phyloP scores from a whole-genome alignment of 2,888 invertebrate genomes.

The Leucoma salicis region DNA sequence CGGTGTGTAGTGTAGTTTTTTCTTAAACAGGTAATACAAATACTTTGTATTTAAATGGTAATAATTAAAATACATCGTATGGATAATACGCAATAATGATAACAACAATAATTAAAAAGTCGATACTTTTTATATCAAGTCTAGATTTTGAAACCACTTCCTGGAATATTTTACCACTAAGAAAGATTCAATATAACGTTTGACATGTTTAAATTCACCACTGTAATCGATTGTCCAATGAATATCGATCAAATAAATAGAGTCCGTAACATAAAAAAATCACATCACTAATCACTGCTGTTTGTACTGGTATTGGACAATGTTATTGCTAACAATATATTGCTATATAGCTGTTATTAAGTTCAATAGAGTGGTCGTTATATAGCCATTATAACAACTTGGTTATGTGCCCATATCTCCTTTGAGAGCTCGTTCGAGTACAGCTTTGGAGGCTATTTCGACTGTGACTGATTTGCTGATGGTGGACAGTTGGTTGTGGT shows the following conservation, averaged over 20 bases:
- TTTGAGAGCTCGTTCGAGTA: conserved; percentile 66
- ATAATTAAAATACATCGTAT: not conserved
- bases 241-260: conserved; percentile 17
- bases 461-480: conserved; percentile 78
- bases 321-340: not conserved
- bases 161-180: no score
- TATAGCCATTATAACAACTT: conserved; percentile 3
- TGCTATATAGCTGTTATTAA: conserved; percentile 16
- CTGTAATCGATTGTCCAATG: no score
- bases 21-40: not conserved
- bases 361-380: conserved; percentile 2
- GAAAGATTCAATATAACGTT: no score
- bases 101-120: no score
- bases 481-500: conserved; percentile 61
- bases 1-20: not conserved
- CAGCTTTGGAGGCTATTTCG: conserved; percentile 69
- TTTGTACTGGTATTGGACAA: conserved; percentile 29
- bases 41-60: not conserved
- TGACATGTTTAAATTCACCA: no score
- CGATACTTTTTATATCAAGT: no score
- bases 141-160: no score
- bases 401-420: conserved; percentile 54
- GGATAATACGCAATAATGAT: no score
- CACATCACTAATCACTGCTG: conserved; percentile 37
- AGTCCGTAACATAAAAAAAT: conserved; percentile 25